Evolutionary conservation across 2,797 vertebrate species (phyloP), one percentile per base, ranked within the genome.

Genomic region (Mormyrops boulengeri): DNA sequence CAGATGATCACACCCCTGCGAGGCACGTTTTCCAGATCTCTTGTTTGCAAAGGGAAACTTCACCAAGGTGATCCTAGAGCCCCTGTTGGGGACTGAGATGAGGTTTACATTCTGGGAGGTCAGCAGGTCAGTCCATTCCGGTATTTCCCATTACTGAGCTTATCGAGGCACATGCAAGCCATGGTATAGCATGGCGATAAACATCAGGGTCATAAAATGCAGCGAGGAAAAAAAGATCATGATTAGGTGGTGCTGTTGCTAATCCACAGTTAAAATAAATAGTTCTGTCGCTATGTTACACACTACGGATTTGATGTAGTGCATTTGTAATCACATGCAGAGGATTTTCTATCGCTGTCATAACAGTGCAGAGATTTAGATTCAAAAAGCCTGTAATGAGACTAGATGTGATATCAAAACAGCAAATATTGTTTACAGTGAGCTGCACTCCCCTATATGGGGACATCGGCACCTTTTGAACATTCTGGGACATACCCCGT

Each of bases 61-160:
- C 44, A 30, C 57, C 53, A 4, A 73, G 9, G 53, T 89, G 52
- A n/a, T 17, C 11, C n/a, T 22, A n/a, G 41, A 38, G 50, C 19
- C 22, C 34, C 88, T 22, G 50, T 6, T 85, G 22, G 82, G 30
- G 12, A 41, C 26, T 0, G 57, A 30, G 26, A 11, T 2, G 3
- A 86, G 84, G 41, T n/a, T 55, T 50, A 57, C 88, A 77, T 90
- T 90, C 91, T 90, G 89, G 92, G 90, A 86, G 82, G 77, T 57
- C 69, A 49, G 38, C 22, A 22, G 26, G n/a, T 73, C 80, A 50
- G 38, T 62, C 62, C 6, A 86, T 90, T 87, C 53, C 11, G 41
- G 60, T 22, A n/a, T 66, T 49, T 52, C 55, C 41, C 44, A 85
- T 60, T 41, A 84, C 53, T 19, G 26, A 47, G 34, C 73, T 85